These are phyloP conservation scores for Hedya salicella DNA, from an alignment of 2,888 invertebrate genomes.

Conservation along the genomic window DNA sequence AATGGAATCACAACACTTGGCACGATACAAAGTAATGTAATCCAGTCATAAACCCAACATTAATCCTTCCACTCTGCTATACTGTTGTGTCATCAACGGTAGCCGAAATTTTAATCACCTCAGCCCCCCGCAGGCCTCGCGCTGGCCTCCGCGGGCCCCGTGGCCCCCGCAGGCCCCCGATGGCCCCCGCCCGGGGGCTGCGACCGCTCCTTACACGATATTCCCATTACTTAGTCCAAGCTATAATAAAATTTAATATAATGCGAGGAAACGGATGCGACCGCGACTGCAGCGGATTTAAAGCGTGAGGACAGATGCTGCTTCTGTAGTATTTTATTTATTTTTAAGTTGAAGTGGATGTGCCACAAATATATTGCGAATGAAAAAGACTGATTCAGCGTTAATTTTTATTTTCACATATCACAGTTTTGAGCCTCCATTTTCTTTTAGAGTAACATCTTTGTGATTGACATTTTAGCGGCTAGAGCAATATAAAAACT, in stretches of 20 bases:
- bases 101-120: conserved; percentile 84
- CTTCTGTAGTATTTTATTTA: conserved; percentile 54
- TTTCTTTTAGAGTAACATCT: too few species aligned
- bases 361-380: conserved; percentile 2
- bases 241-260: conserved; percentile 86
- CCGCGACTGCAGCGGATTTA: conserved; percentile 43
- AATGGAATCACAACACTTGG: conserved; percentile 68
- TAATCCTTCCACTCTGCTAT: conserved; percentile 78
- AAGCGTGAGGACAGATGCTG: conserved; percentile 65
- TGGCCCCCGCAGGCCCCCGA: conserved; percentile 49
- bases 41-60: conserved; percentile 81
- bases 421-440: too few species aligned
- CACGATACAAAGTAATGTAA: conserved; percentile 74
- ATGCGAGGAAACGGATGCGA: conserved; percentile 74
- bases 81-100: conserved; percentile 81
- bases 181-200: conserved; percentile 66
- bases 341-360: conserved; percentile 2
- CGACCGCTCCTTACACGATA: conserved; percentile 85
- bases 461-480: too few species aligned
- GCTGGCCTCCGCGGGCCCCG: conserved; percentile 44
- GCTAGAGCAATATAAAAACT: too few species aligned
- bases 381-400: background rate
- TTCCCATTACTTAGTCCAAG: conserved; percentile 85
- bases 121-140: conserved; percentile 49
- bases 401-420: background rate